Evolutionary conservation across 1,140 invertebrate genomes (phyloP), one percentile per base, ranked within the genome.

Genomic region (Trichomalopsis sarcophagae): DNA sequence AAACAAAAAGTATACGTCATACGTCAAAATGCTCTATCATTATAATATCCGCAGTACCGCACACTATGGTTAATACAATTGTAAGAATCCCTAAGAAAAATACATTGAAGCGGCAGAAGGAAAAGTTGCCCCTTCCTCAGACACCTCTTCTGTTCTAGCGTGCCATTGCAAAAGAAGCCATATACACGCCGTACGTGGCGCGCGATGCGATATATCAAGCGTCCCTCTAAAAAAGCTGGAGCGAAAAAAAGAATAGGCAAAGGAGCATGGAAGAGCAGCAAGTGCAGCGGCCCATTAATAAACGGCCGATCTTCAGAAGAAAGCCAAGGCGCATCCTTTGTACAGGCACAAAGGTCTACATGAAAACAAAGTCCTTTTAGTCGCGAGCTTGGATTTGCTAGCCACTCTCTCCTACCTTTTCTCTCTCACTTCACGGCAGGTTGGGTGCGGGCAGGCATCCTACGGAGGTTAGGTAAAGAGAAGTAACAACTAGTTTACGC

Each of bases 311-410:
- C 66, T 71, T 14, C 55, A 44, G 11, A 14, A 47, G 79, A 81
- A 81, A 71, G 69, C 80, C 69, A 50, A 81, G 62, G 33, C 36
- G 23, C 44, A 62, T 36, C 66, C 66, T 80, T 80, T 80, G 78
- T 80, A 10, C 33, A n/a, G 10, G 36, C 2, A 80, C 78, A 80
- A 80, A 79, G 50, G 50, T 62, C 50, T 47, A 69, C 30, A 40
- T 10, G 66, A 66, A 80, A 80, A 80, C 78, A 69, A 80, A 80
- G 66, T 80, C 66, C 62, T 80, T 79, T 79, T 79, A 79, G 66
- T 62, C 77, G 36, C 73, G 23, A 75, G 73, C 44, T n/a, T 47
- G 73, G 33, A 14, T 27, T 44, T 21, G 10, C 33, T 33, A 33
- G 73, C 30, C 73, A n/a, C 73, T 44, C 7, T 40, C 73, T 75